Conservation (phyloP, 2,888 invertebrate species). For the Charanyca ferruginea region DNA sequence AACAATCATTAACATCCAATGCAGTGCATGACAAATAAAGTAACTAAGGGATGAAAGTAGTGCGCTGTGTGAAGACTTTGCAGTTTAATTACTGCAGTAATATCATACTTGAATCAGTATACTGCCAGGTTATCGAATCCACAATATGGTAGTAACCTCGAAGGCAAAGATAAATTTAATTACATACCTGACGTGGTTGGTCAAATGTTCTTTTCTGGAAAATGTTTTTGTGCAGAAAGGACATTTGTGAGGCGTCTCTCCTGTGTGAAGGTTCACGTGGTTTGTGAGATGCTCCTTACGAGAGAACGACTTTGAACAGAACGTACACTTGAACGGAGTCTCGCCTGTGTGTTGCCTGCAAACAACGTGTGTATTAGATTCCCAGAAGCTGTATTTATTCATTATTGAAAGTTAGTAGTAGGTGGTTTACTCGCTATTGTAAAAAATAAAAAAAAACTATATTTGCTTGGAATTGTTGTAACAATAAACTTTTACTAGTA, state of each 20-base stretch:
- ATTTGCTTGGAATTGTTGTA: neutral
- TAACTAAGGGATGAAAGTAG: conserved; percentile 17
- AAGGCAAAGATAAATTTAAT: conserved; percentile 10
- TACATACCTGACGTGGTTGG: conserved; percentile 91
- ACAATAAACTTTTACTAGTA: conserved; percentile 1
- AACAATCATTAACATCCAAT: conserved; percentile 30
- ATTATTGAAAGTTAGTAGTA: neutral
- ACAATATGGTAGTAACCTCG: neutral
- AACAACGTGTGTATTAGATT: conserved; percentile 51
- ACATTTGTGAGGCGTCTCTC: conserved; percentile 94
- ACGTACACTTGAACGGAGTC: conserved; percentile 95
- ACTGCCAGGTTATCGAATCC: conserved; percentile 1
- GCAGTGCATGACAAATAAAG: conserved; percentile 37
- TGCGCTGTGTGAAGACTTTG: conserved; percentile 1
- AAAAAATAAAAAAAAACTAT: conserved; percentile 3
- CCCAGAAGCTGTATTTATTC: conserved; percentile 4
- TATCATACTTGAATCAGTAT: conserved; percentile 10
- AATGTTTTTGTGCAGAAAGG: conserved; percentile 94
- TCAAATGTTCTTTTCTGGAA: conserved; percentile 94
- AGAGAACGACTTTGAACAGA: conserved; percentile 92
- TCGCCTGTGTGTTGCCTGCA: conserved; percentile 95
- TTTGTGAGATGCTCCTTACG: conserved; percentile 97
- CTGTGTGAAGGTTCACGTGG: conserved; percentile 95
- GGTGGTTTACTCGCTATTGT: conserved; percentile 8
- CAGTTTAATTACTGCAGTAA: conserved; percentile 12